Evolutionary conservation across 2,888 invertebrate species (phyloP).

Genomic region (Lasius platythorax): DNA sequence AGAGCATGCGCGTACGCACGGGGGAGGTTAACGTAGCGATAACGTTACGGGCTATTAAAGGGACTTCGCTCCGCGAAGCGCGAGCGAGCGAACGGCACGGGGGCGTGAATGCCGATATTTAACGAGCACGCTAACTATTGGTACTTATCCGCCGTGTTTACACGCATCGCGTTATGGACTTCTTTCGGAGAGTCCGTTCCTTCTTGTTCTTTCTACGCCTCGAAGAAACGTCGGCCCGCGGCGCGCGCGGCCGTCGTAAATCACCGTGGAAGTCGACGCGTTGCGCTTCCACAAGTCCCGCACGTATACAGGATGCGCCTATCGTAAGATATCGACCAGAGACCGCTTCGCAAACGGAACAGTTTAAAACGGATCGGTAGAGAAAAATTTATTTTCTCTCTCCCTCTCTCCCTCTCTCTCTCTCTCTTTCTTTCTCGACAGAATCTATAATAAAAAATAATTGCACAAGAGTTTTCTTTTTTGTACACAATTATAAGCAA

Average conservation of each 20-base stretch:
- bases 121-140: conserved; percentile 73
- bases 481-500: background rate
- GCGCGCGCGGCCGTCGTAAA: conserved; percentile 67
- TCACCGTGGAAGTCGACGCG: conserved; percentile 68
- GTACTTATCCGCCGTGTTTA: conserved; percentile 71
- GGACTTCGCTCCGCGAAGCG: conserved; percentile 31
- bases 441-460: background rate
- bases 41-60: conserved; percentile 59
- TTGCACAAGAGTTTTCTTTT: background rate
- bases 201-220: conserved; percentile 59
- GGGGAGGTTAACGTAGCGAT: conserved; percentile 45
- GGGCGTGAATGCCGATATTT: conserved; percentile 64
- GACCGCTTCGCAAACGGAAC: background rate
- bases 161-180: conserved; percentile 70
- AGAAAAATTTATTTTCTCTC: background rate
- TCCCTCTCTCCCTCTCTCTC: background rate
- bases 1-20: conserved; percentile 15
- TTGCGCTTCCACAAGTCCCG: conserved; percentile 57
- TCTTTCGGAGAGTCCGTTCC: conserved; percentile 61
- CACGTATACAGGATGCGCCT: conserved; percentile 40
- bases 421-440: background rate
- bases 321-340: conserved; percentile 38
- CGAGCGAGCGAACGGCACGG: conserved; percentile 41
- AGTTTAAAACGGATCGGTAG: conserved; percentile 12
- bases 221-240: conserved; percentile 54